These are phyloP conservation scores for Morelia viridis DNA, from an alignment of 2,797 vertebrate species.

Conservation along the genomic window DNA sequence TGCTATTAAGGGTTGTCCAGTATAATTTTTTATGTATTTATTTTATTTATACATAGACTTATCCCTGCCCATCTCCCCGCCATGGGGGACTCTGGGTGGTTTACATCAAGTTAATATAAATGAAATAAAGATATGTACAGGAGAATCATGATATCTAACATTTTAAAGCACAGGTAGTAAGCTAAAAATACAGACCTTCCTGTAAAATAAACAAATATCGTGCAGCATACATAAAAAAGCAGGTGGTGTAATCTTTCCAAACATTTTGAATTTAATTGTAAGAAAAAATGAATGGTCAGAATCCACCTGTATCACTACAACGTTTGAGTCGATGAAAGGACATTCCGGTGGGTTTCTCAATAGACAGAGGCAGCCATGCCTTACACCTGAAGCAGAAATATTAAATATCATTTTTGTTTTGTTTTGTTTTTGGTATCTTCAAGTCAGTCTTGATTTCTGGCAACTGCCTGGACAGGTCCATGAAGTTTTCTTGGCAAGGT, in stretches of 20 bases:
- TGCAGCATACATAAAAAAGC: slow-evolving; percentile 51
- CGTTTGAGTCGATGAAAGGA: not conserved
- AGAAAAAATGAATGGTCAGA: not conserved
- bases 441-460: not conserved
- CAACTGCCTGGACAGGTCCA: not conserved
- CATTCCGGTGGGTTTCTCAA: not conserved
- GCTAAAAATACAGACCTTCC: slow-evolving; percentile 57
- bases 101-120: not conserved
- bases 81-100: too few species aligned
- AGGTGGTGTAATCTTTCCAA: slow-evolving; percentile 37
- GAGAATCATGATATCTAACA: not conserved
- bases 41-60: too few species aligned
- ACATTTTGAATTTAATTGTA: slow-evolving; percentile 43
- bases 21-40: not conserved
- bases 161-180: slow-evolving; percentile 22
- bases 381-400: not conserved
- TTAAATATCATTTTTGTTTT: not conserved
- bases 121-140: not conserved
- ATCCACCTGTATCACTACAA: not conserved
- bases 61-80: too few species aligned
- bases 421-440: not conserved
- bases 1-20: not conserved
- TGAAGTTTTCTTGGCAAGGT: not conserved
- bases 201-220: slow-evolving; percentile 55
- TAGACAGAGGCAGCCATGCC: not conserved